Base-by-base conservation (phyloP, 2,888 invertebrate species). In the Dyspetes luteomarginatus region DNA sequence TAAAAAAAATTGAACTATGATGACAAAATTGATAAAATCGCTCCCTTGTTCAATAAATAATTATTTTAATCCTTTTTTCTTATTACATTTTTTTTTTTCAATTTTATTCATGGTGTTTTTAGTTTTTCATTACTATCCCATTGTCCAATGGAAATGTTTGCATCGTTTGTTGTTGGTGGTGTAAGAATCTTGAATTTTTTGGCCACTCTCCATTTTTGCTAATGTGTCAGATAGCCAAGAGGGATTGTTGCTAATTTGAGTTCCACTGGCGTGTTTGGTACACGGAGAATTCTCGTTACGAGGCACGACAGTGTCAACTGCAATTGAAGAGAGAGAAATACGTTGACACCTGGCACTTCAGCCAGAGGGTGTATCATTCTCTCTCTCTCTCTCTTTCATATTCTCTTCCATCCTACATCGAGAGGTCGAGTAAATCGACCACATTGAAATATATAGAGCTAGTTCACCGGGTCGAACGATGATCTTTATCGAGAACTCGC, bases 301-400 rank as follows among this genome's bases (percentile, higher is more conserved):
- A 43, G 69, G 45, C 22, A 48, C 67, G 67, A 62, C 76, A 68
- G 64, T 83, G 83, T 85, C 85, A 83, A 85, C 81, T 84, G 78
- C 82, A 81, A 79, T 82, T 67, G 69, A 72, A 64, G 62, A 67
- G 72, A 71, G 41, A 36, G 60, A 68, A 60, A 71, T 60, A 65
- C 65, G 65, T 60, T 56, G 68, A 56, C 41, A 69, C 58, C 52
- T 69, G 48, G 41, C n/a, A 56, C 73, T 64, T 50, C 64, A 79
- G 65, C 80, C 71, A 24, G 41, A 55, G 76, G 80, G 58, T 60
- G 45, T 65, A 50, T 76, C 67, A 67, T 65, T 52, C 22, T 67
- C 41, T 36, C 24, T 22, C 28, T 30, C 30, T 28, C n/a, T 69
- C 24, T 52, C 2, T 52, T 4, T 52, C 52, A 3, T 48, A 17